phyloP scores from a whole-genome alignment of 2,113 vertebrate species.

The Picathartes gymnocephalus region DNA sequence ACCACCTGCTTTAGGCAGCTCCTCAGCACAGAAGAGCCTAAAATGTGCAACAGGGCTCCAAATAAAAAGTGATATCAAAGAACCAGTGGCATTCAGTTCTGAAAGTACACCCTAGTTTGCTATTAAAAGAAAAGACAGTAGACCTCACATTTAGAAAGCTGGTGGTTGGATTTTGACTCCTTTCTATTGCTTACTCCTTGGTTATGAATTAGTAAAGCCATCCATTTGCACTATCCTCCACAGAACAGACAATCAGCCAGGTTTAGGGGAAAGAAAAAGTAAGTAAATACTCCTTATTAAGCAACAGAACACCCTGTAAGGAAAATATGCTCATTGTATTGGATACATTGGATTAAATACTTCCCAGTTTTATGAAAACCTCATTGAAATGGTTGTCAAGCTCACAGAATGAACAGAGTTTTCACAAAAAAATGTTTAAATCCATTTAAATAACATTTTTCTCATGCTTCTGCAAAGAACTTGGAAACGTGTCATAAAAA shows the following conservation, averaged over 20 bases:
- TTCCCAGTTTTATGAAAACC: neutral
- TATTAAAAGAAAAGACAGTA: neutral
- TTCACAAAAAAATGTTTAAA: neutral
- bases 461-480: neutral
- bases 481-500: neutral
- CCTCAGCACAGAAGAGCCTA: neutral
- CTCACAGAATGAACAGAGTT: neutral
- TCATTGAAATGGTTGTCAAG: neutral
- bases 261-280: neutral
- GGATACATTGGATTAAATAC: neutral
- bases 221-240: neutral
- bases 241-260: neutral
- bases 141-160: neutral
- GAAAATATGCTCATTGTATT: neutral
- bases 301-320: neutral
- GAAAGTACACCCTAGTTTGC: neutral
- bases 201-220: neutral
- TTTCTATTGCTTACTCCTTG: neutral
- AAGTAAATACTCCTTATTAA: neutral
- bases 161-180: neutral
- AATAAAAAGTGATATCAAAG: neutral
- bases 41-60: neutral
- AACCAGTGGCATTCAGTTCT: neutral
- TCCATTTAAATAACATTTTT: neutral
- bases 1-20: neutral